Evolutionary conservation across 2,113 vertebrate genomes (phyloP), one percentile per base, ranked within the genome.

Genomic region (Myotis brandtii): DNA sequence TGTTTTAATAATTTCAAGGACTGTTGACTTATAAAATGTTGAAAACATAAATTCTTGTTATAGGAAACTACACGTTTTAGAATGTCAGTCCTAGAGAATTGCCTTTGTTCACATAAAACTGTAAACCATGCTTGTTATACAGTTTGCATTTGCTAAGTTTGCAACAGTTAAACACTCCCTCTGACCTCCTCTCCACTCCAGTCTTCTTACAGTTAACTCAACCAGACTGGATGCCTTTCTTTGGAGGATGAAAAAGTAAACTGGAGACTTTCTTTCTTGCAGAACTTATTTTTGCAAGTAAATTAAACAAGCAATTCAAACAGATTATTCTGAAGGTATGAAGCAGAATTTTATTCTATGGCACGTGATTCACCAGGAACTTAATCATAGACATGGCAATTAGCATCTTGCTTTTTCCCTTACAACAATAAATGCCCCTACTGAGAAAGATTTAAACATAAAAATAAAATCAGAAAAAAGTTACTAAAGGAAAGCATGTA

Each of bases 1-100:
- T 95, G 82, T 85, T 91, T 95, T 94, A 91, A 96, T 85, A 88
- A 96, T 73, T 87, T 95, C 77, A 96, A 95, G 48, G 34, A 89
- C 40, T 46, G 30, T 70, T 96, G 79, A 72, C 50, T 94, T 94
- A 30, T n/a, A 87, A 77, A 85, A 91, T 52, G 23, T 75, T 91
- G 64, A 94, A 64, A 94, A 95, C 59, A 85, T 85, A 91, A 88
- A 95, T 85, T 94, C 40, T 91, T 89, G 13, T 94, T 87, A 83
- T 77, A 96, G 46, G 50, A 96, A 96, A 87, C 87, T 93, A 46
- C 59, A 76, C 52, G 67, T 94, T 72, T 93, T 77, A 93, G 34
- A 91, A 67, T 75, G 66, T 48, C 91, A n/a, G 13, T 11, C 89
- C 46, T 72, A 70, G 27, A 91, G 52, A 83, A 92, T 64, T 86